Conservation (phyloP, 2,797 vertebrate genomes). For the Microctenopoma lineatum region DNA sequence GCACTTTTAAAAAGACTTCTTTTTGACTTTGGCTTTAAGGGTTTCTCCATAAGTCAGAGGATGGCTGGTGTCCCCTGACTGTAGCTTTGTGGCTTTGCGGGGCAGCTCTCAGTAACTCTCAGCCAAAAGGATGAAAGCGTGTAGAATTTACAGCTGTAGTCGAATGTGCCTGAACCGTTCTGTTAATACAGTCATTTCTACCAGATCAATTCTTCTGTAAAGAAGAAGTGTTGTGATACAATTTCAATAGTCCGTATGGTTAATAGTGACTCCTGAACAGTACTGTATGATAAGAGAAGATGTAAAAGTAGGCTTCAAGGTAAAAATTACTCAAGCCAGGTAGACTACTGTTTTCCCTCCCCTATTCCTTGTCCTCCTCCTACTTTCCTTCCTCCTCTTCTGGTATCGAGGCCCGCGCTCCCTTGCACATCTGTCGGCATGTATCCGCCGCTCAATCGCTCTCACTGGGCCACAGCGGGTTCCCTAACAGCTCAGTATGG, state of each 20-base stretch:
- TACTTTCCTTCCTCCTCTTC: slow-evolving; percentile 46
- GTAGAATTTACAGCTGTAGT: slow-evolving; percentile 2
- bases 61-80: slow-evolving; percentile 33
- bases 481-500: slow-evolving; percentile 86
- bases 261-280: not conserved
- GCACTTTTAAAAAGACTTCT: slow-evolving; percentile 23
- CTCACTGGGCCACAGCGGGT: slow-evolving; percentile 81
- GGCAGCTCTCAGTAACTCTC: not conserved
- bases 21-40: slow-evolving; percentile 35
- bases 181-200: slow-evolving; percentile 21
- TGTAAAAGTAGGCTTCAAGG: slow-evolving; percentile 44
- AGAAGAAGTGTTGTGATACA: not conserved
- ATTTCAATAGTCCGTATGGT: not conserved
- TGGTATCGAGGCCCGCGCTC: slow-evolving; percentile 58
- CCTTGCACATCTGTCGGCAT: slow-evolving; percentile 81
- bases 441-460: slow-evolving; percentile 86
- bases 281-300: slow-evolving; percentile 35
- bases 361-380: slow-evolving; percentile 21
- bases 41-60: slow-evolving; percentile 34
- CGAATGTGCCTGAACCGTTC: slow-evolving; percentile 18
- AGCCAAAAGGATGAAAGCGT: slow-evolving; percentile 39
- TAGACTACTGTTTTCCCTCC: slow-evolving; percentile 28
- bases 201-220: slow-evolving; percentile 20
- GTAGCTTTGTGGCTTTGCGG: slow-evolving; percentile 25
- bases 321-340: slow-evolving; percentile 49